Evolutionary conservation across 2,797 vertebrate species (phyloP).

Genomic region (Craterocephalus amniculus): DNA sequence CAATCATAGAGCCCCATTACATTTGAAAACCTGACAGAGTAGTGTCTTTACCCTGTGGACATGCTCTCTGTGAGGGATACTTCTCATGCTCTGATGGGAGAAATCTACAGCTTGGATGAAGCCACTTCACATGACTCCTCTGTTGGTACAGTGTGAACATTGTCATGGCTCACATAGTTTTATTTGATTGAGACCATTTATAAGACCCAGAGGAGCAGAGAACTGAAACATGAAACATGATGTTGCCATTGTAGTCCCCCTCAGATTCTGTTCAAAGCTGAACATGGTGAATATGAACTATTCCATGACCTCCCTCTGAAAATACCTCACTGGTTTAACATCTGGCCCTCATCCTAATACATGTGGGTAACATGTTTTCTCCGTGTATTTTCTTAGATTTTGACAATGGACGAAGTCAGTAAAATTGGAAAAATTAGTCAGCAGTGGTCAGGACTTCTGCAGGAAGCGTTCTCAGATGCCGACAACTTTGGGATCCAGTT

Average conservation of each 20-base stretch:
- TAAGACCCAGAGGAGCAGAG: slow-evolving; percentile 31
- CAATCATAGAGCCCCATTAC: slow-evolving; percentile 43
- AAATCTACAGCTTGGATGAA: slow-evolving; percentile 47
- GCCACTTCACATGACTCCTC: slow-evolving; percentile 39
- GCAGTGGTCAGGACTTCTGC: slow-evolving; percentile 96
- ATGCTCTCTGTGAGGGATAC: slow-evolving; percentile 23
- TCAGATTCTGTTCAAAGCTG: slow-evolving; percentile 39
- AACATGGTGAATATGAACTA: slow-evolving; percentile 25
- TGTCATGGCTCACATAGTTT: slow-evolving; percentile 66
- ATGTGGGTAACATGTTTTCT: slow-evolving; percentile 20
- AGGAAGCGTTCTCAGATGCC: slow-evolving; percentile 91
- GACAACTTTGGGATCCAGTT: slow-evolving; percentile 98
- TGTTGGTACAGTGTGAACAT: slow-evolving; percentile 62
- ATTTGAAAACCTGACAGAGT: slow-evolving; percentile 50
- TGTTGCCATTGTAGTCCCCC: slow-evolving; percentile 38
- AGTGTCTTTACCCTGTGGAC: slow-evolving; percentile 30
- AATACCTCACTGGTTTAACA: slow-evolving; percentile 31
- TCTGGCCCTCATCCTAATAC: slow-evolving; percentile 25
- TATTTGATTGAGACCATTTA: slow-evolving; percentile 66
- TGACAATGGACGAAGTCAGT: slow-evolving; percentile 90
- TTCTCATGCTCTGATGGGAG: slow-evolving; percentile 29
- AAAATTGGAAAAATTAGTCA: slow-evolving; percentile 97
- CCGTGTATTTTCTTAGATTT: slow-evolving; percentile 81
- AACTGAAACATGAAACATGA: slow-evolving; percentile 50
- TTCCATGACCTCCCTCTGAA: slow-evolving; percentile 25